Evolutionary conservation across 2,888 invertebrate species (phyloP), one percentile per base, ranked within the genome.

Genomic region (Pardosa pseudoannulata): DNA sequence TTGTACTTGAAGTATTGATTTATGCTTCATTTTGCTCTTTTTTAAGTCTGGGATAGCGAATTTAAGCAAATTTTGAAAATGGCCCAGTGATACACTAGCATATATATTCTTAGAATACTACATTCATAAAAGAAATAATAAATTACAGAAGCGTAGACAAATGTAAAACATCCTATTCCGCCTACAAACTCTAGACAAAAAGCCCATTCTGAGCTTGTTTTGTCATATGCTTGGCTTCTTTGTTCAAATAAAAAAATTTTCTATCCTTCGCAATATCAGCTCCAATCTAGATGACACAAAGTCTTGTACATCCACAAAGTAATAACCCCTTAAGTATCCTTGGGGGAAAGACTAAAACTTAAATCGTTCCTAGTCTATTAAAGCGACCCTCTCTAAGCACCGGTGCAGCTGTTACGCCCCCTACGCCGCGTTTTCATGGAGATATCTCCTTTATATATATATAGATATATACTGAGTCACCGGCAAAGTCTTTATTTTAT

Each of bases 291-390:
- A 78, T 73, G 83, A 85, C 83, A 85, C 78, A 73, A 85, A 71
- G 70, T n/a, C 78, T 72, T 85, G 83, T 85, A 85, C 83, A 85
- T 85, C 83, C 78, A 78, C 83, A 41, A 85, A 85, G 83, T 85
- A 85, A 85, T 85, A 85, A 85, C 83, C 83, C 83, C 78, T 78
- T 85, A 85, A 85, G 76, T 85, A 74, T 68, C 65, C 65, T 39
- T 36, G 39, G 72, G 65, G 29, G 27, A 29, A 39, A 85, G 83
- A 85, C 78, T 78, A 85, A 85, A 85, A 85, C 71, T 85, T 85
- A 85, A 85, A 85, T 85, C 78, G 83, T 85, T 76, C 78, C 78
- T n/a, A 85, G 78, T 85, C 83, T 85, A 85, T 85, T 85, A 85
- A 85, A 85, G 83, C 83, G 56, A 29, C 46, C 78, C 78, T 78